phyloP scores from a whole-genome alignment of 2,797 vertebrate species.

The Prionace glauca region DNA sequence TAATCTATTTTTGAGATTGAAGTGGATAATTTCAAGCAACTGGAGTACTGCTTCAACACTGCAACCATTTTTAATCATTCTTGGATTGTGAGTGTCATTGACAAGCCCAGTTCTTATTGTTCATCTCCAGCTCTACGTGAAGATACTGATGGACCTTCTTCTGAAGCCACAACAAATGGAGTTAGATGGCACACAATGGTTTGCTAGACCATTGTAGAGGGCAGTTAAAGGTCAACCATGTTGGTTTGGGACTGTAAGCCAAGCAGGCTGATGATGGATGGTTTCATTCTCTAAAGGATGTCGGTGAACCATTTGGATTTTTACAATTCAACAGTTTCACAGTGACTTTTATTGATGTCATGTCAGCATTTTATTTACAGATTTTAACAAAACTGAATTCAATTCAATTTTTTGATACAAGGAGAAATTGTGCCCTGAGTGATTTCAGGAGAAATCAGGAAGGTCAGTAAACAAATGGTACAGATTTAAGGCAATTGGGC shows the following conservation, averaged over 20 bases:
- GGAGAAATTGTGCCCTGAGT: neutral
- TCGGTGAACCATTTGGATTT: neutral
- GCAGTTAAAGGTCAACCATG: too few relatives aligned
- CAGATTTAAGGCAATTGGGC: neutral
- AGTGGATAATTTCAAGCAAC: neutral
- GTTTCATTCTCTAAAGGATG: neutral
- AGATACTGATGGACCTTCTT: neutral
- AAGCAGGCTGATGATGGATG: too few relatives aligned
- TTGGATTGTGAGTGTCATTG: neutral
- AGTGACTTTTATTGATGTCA: neutral
- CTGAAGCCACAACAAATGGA: neutral
- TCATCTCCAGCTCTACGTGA: neutral
- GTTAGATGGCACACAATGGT: neutral
- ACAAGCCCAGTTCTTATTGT: neutral
- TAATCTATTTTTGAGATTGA: constrained; percentile 16
- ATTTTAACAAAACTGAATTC: neutral
- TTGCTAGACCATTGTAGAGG: neutral
- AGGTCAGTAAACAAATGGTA: neutral
- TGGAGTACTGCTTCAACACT: neutral
- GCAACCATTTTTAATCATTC: neutral
- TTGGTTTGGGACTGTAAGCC: neutral
- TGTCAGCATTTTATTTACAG: neutral
- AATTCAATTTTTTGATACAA: neutral
- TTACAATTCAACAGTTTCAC: neutral
- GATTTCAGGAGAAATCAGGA: neutral